phyloP scores from a whole-genome alignment of 2,888 invertebrate species.

The Epinotia ramella region DNA sequence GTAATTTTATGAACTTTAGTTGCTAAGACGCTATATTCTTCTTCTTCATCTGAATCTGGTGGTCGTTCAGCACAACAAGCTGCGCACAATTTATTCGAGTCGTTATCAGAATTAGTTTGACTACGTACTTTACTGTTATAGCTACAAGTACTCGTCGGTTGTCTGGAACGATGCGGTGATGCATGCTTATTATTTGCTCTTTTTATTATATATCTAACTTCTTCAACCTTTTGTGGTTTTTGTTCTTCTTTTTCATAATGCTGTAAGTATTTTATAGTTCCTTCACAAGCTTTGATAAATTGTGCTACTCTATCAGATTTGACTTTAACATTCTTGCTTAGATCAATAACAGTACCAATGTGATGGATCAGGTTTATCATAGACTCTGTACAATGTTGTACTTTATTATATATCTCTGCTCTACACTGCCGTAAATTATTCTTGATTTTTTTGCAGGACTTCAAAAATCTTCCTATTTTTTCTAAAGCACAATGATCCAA shows the following conservation, averaged over 20 bases:
- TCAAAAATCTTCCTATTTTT: background rate
- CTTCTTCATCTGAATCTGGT: background rate
- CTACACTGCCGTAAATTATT: background rate
- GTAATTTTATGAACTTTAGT: conserved; percentile 11
- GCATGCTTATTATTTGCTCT: background rate
- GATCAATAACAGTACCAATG: background rate
- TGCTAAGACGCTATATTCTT: background rate
- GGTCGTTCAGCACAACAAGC: background rate
- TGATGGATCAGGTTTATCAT: background rate
- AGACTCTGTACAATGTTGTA: background rate
- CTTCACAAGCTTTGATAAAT: conserved; percentile 3
- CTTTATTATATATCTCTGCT: background rate
- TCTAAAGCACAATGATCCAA: background rate
- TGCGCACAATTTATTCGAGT: background rate
- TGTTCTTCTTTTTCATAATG: background rate
- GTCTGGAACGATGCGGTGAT: background rate
- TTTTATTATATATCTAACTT: background rate
- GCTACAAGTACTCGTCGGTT: background rate
- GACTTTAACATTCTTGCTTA: background rate
- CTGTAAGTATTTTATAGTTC: conserved; percentile 7
- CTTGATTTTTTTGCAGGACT: background rate
- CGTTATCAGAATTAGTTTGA: background rate
- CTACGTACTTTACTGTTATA: background rate
- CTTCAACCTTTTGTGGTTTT: background rate
- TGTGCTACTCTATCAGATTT: background rate